Base-by-base conservation (phyloP, 2,888 invertebrate species). In the Chloroclysta siterata region DNA sequence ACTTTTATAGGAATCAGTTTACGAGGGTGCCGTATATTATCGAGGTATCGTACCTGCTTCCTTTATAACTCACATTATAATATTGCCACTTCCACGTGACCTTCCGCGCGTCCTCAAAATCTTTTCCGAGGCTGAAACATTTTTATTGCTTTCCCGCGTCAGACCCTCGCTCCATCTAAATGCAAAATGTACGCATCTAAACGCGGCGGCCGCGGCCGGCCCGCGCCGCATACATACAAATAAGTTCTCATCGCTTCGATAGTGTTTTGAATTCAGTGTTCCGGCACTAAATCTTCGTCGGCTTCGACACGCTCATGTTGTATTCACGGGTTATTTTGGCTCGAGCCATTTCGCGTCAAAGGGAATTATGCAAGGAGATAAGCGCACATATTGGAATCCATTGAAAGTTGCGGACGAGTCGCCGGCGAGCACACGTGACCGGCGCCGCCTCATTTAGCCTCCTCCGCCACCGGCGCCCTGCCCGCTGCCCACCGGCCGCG, bases 251-350 rank as follows among this genome's bases (percentile, higher is more conserved):
- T 72, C 72, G 72, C 71, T 69, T 68, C 72, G 65, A 63, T 69
- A 72, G 70, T 73, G 71, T 71, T 75, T 73, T 70, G 68, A 71
- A 77, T 75, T 75, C 72, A 72, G 70, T 71, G 72, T 73, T 69
- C 65, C 66, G 69, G 68, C 69, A 60, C 72, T 77, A 72, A 76
- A 73, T 70, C 72, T 77, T 67, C 63, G 69, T 68, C 71, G 72
- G 69, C 72, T 53, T 62, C 70, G 68, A 69, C 69, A 68, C 64
- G 69, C 68, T 73, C 75, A 72, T 77, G 76, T 70, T 73, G 72
- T 76, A 80, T 80, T 78, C 76, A 75, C 72, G 67, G 69, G 60
- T 66, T 70, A 74, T 73, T 17, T 70, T 63, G 64, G 64, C 58
- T 50, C 69, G 57, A 36, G 51, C 58, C 57, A 55, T 64, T 63